Evolutionary conservation across 2,888 invertebrate species (phyloP).

Genomic region (Netelia virgata): DNA sequence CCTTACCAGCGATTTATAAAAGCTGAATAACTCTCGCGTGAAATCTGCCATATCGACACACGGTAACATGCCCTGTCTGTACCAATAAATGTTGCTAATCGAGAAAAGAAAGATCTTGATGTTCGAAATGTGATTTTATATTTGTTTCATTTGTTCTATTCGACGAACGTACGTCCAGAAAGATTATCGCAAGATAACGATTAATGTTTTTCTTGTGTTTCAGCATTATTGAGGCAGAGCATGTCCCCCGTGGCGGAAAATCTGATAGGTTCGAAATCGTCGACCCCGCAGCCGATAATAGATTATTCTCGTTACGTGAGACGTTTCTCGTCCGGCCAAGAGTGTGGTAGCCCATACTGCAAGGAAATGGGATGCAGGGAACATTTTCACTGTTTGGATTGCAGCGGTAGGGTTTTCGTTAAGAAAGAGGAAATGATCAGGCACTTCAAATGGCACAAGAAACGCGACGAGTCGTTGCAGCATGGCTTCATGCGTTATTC

Average conservation of each 20-base stretch:
- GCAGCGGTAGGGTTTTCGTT: slow-evolving; percentile 94
- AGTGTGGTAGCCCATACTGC: slow-evolving; percentile 94
- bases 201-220: slow-evolving; percentile 74
- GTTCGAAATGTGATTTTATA: not conserved
- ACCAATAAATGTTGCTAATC: slow-evolving; percentile 17
- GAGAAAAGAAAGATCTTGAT: slow-evolving; percentile 7
- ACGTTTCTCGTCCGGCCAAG: slow-evolving; percentile 92
- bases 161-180: not conserved
- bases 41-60: not conserved
- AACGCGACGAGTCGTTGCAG: slow-evolving; percentile 97
- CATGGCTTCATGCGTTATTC: slow-evolving; percentile 98
- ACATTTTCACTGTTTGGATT: slow-evolving; percentile 97
- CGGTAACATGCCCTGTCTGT: slow-evolving; percentile 25
- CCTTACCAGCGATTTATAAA: not conserved
- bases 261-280: slow-evolving; percentile 82
- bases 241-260: slow-evolving; percentile 84
- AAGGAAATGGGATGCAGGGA: slow-evolving; percentile 96
- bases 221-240: slow-evolving; percentile 87
- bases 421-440: slow-evolving; percentile 99
- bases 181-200: slow-evolving; percentile 25
- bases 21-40: not conserved
- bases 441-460: slow-evolving; percentile 99
- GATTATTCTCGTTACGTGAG: slow-evolving; percentile 96
- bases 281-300: slow-evolving; percentile 89
- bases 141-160: too few species aligned